Percentiles rank a stretch among this genome's conserved stretches.
Conservation (phyloP, 2,113 vertebrate species). For the Meleagris gallopavo region DNA sequence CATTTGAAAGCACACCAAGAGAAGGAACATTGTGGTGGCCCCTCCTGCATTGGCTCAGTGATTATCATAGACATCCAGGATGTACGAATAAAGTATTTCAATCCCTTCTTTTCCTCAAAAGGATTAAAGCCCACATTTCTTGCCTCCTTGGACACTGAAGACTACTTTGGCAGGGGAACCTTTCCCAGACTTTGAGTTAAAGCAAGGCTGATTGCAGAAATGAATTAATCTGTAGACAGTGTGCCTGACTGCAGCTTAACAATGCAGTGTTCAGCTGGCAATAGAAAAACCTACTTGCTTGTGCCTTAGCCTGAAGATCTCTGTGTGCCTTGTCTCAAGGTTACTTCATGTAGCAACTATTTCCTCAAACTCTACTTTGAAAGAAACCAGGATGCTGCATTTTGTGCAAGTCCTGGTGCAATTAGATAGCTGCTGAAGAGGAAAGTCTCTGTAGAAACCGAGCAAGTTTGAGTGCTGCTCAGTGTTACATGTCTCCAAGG, state of each 20-base stretch:
- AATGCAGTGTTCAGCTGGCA: not conserved
- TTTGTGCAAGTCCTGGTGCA: not conserved
- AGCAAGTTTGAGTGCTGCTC: not conserved
- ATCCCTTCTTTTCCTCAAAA: constrained; percentile 13
- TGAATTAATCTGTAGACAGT: constrained; percentile 18
- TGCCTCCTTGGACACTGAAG: not conserved
- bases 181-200: constrained; percentile 11
- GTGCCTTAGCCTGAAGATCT: not conserved
- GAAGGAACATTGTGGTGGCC: not conserved
- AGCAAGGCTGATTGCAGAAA: constrained; percentile 15
- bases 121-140: constrained; percentile 17
- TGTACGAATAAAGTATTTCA: not conserved
- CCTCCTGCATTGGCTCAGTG: not conserved
- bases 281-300: not conserved
- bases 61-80: constrained; percentile 25
- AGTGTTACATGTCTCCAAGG: not conserved
- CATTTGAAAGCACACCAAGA: not conserved
- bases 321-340: not conserved
- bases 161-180: not conserved
- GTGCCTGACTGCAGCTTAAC: not conserved
- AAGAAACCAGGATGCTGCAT: not conserved
- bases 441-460: not conserved
- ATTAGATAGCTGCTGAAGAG: not conserved
- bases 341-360: not conserved
- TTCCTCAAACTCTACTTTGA: not conserved